A percentile compares a stretch with the other conserved stretches of the same genome.
Conservation (phyloP, 2,888 invertebrate species). For the Brachypterus glaber region DNA sequence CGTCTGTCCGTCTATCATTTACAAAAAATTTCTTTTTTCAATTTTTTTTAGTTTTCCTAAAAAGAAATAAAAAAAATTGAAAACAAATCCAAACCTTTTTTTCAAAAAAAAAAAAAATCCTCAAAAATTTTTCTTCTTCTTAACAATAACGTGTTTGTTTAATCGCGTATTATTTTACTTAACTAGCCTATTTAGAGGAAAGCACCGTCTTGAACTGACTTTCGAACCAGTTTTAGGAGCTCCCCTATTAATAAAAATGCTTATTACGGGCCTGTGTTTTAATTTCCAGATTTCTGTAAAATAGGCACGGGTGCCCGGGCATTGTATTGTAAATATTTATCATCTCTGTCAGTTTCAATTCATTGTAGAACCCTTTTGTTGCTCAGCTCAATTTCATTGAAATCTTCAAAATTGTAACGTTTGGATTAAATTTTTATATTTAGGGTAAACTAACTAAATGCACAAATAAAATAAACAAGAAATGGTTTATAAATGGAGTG, state of each 20-base stretch:
- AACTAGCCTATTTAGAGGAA: too few species aligned
- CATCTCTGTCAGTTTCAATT: constrained; percentile 2
- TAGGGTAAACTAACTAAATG: constrained; percentile 25
- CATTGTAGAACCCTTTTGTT: not conserved
- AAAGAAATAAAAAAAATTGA: too few species aligned
- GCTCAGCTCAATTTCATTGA: not conserved
- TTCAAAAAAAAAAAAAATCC: too few species aligned
- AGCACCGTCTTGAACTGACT: too few species aligned
- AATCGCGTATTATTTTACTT: too few species aligned
- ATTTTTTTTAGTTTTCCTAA: too few species aligned
- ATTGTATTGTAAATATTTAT: constrained; percentile 2
- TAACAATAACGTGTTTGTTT: too few species aligned
- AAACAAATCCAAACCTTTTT: too few species aligned
- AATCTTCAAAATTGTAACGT: constrained; percentile 1
- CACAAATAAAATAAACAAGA: constrained; percentile 30
- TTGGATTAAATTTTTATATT: constrained; percentile 1
- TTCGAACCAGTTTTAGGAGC: too few species aligned
- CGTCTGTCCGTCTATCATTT: constrained; percentile 17
- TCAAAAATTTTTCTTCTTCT: too few species aligned
- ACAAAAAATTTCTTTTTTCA: too few species aligned
- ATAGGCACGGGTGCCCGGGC: constrained; percentile 20
- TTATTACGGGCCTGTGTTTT: constrained; percentile 6
- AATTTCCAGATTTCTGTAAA: constrained; percentile 31
- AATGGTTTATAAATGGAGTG: constrained; percentile 30
- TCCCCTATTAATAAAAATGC: too few species aligned